Conservation (phyloP, 1,140 invertebrate genomes). For the Anastrepha obliqua region DNA sequence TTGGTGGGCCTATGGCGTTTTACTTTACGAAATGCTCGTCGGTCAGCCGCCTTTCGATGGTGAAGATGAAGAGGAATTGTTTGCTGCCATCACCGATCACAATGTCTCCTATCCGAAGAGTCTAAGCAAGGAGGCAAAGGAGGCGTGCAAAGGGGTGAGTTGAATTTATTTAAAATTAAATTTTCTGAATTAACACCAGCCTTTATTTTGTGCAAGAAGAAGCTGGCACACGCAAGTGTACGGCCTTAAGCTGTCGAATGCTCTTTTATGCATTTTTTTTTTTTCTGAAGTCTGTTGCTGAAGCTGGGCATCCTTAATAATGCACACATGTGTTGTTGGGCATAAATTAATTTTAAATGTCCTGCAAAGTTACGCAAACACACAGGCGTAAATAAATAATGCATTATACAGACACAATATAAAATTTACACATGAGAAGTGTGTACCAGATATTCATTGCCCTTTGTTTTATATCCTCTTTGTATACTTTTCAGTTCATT, state of each 20-base stretch:
- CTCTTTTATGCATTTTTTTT: not conserved
- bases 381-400: not conserved
- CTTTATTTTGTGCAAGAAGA: too few species aligned
- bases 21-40: slow-evolving; percentile 98
- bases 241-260: not conserved
- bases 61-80: slow-evolving; percentile 99
- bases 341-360: slow-evolving; percentile 50
- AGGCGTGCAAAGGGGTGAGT: slow-evolving; percentile 96
- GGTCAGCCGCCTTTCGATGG: slow-evolving; percentile 99
- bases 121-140: slow-evolving; percentile 93
- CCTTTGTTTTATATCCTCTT: not conserved
- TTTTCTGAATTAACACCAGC: too few species aligned
- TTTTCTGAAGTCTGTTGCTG: not conserved
- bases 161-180: not conserved
- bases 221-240: not conserved
- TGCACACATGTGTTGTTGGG: slow-evolving; percentile 30
- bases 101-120: slow-evolving; percentile 99
- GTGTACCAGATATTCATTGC: not conserved
- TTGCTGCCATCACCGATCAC: slow-evolving; percentile 98
- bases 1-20: slow-evolving; percentile 99
- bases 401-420: not conserved
- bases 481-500: not conserved
- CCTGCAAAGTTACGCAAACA: not conserved
- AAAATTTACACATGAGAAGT: not conserved
- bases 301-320: not conserved